phyloP scores from a whole-genome alignment of 92 coral and sea anemone species.

The Epizoanthus ramosus region DNA sequence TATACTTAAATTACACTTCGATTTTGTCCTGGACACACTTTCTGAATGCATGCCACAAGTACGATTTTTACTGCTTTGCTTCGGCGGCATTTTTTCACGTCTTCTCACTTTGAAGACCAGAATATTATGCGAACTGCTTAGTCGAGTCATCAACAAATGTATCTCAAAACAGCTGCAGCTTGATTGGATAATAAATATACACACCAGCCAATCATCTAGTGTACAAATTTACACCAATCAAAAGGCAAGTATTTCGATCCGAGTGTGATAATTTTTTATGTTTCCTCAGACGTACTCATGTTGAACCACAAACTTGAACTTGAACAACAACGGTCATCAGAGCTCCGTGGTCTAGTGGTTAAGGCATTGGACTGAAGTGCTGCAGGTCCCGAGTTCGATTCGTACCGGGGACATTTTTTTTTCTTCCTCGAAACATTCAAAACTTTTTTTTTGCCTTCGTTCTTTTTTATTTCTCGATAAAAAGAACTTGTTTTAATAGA shows the following conservation, averaged over 20 bases:
- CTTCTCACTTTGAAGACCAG: constrained; percentile 31
- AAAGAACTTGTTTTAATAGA: constrained; percentile 30
- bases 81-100: constrained; percentile 22
- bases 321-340: background rate
- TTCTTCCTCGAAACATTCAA: background rate
- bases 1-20: constrained; percentile 7
- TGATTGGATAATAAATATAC: constrained; percentile 24
- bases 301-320: constrained; percentile 30
- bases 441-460: background rate
- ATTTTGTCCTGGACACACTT: constrained; percentile 15
- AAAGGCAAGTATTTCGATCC: constrained; percentile 36
- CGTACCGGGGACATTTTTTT: constrained; percentile 11
- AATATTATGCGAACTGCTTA: constrained; percentile 16
- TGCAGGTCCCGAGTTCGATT: constrained; percentile 27
- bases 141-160: constrained; percentile 31
- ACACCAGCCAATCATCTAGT: constrained; percentile 31
- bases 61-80: constrained; percentile 14
- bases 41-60: constrained; percentile 11
- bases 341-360: constrained; percentile 16
- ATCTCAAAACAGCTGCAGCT: constrained; percentile 28
- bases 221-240: constrained; percentile 33
- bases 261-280: constrained; percentile 29
- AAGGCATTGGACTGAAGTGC: constrained; percentile 18
- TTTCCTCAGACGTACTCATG: constrained; percentile 40
- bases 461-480: constrained; percentile 30